phyloP scores from a whole-genome alignment of 2,888 invertebrate genomes.

The Spilarctia lutea region DNA sequence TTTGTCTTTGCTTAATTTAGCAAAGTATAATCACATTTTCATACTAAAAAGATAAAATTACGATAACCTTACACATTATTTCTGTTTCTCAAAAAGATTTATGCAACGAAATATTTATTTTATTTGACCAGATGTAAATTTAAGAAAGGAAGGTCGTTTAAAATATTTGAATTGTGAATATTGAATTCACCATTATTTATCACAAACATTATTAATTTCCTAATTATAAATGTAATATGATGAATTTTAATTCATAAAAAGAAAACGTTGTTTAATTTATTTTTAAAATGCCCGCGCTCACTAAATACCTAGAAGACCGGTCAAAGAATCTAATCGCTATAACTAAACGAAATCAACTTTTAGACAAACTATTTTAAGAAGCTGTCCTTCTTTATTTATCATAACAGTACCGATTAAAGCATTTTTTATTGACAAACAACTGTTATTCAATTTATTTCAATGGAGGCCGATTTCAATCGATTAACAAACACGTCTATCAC shows the following conservation, averaged over 20 bases:
- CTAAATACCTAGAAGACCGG: constrained; percentile 1
- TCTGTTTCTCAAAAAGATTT: not conserved
- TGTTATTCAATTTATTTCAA: constrained; percentile 37
- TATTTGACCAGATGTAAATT: not conserved
- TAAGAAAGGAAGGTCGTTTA: not conserved
- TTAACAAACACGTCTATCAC: constrained; percentile 37
- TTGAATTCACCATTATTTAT: not conserved
- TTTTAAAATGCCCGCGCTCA: not conserved
- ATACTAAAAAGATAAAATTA: not conserved
- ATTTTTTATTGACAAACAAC: constrained; percentile 45
- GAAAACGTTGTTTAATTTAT: not conserved
- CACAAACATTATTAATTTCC: not conserved
- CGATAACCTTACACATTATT: not conserved
- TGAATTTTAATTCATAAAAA: not conserved
- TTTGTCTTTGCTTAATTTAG: not conserved
- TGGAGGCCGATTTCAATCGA: constrained; percentile 29
- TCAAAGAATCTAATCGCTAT: not conserved
- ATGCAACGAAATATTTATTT: not conserved
- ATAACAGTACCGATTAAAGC: constrained; percentile 21
- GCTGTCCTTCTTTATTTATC: constrained; percentile 11
- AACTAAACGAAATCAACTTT: constrained; percentile 15
- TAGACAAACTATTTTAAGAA: constrained; percentile 24
- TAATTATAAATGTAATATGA: not conserved
- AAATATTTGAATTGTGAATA: too few species aligned
- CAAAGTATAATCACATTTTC: not conserved